Evolutionary conservation across 2,113 vertebrate genomes (phyloP).

Genomic region (Neofelis nebulosa): DNA sequence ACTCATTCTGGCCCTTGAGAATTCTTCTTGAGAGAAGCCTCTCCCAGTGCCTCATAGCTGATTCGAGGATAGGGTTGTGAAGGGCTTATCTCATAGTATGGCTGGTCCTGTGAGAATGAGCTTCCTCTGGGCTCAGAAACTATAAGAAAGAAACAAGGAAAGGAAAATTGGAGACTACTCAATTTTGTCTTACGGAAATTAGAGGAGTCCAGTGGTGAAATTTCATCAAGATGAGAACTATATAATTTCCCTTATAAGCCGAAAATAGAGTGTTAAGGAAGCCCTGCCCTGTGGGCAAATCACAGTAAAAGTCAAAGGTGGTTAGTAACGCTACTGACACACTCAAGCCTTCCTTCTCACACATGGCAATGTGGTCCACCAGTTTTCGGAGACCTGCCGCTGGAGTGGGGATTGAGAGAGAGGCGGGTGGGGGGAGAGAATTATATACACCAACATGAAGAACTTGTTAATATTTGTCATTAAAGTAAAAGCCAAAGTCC

Average conservation of each 20-base stretch:
- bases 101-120: background rate
- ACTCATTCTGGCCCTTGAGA: background rate
- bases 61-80: background rate
- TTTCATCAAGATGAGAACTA: slow-evolving; percentile 70
- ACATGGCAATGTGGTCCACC: slow-evolving; percentile 15
- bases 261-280: slow-evolving; percentile 74
- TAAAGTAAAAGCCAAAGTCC: background rate
- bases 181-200: slow-evolving; percentile 57
- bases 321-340: slow-evolving; percentile 35
- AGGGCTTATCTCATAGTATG: background rate
- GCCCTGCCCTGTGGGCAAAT: slow-evolving; percentile 68
- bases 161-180: slow-evolving; percentile 56
- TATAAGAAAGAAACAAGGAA: slow-evolving; percentile 22
- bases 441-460: background rate
- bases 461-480: background rate
- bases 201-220: slow-evolving; percentile 63
- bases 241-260: slow-evolving; percentile 62
- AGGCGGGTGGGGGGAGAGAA: background rate
- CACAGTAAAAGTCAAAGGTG: slow-evolving; percentile 63
- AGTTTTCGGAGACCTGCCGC: slow-evolving; percentile 2
- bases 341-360: slow-evolving; percentile 37
- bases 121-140: background rate
- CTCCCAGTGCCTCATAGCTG: background rate
- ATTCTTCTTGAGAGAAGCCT: background rate
- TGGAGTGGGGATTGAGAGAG: background rate